phyloP scores from a whole-genome alignment of 2,797 vertebrate genomes.

The Ispidina picta region DNA sequence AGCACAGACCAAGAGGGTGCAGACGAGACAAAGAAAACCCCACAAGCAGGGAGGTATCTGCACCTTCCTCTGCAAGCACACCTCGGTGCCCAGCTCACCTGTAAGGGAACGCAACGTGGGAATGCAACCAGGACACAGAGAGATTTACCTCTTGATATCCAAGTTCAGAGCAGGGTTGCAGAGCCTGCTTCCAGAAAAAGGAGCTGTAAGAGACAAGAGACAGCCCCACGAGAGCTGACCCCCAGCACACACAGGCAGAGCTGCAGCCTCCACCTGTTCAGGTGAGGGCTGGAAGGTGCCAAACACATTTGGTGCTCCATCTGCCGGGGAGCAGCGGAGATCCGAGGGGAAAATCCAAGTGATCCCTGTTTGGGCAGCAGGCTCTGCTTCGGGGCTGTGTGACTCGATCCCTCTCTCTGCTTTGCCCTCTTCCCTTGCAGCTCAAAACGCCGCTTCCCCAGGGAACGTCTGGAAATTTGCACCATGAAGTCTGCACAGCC shows the following conservation, averaged over 20 bases:
- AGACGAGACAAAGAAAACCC: background rate
- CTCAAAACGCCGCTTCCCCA: constrained; percentile 8
- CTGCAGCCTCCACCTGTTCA: background rate
- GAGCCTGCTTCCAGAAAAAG: background rate
- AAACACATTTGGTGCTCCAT: fast-evolving
- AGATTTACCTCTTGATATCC: background rate
- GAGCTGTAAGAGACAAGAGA: background rate
- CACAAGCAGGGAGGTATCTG: background rate
- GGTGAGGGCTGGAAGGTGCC: background rate
- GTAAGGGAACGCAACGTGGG: background rate
- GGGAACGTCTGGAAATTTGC: constrained; percentile 73
- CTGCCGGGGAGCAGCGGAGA: background rate
- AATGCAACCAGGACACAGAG: fast-evolving
- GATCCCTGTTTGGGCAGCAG: background rate
- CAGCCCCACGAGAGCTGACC: background rate
- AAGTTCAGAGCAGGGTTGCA: background rate
- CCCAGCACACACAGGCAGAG: background rate
- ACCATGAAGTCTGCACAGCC: constrained; percentile 67
- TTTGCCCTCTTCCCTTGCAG: background rate
- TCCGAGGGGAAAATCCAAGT: background rate
- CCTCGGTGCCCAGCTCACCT: background rate
- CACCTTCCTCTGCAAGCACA: background rate
- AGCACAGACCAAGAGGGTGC: fast-evolving
- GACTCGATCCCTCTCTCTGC: background rate
- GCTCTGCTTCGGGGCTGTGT: background rate